Base-by-base conservation (phyloP, 2,113 vertebrate species). In the Pagrus major region DNA sequence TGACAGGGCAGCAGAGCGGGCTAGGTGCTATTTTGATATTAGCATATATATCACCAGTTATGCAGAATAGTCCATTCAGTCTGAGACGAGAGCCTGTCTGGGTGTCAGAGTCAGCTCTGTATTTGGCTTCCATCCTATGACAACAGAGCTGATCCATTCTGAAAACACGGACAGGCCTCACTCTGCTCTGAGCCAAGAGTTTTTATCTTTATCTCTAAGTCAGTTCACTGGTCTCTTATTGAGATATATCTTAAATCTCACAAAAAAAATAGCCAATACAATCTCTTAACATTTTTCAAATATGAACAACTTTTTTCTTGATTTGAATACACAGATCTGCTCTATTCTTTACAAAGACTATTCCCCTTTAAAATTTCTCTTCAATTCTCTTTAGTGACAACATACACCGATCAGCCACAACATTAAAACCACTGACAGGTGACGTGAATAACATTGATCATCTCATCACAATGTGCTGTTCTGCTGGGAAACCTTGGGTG, bases 41-140 rank as follows among this genome's bases (percentile, higher is more conserved):
- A 92, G 86, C 93, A 94, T 93, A 90, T 92, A 93, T 94, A 92
- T 94, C 89, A 90, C 78, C 80, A 70, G 88, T 88, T 90, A 88
- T 90, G 81, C 78, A 91, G 89, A 94, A 88, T 54, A 83, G 84
- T 47, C 44, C 54, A 20, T 58, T 79, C 76, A 66, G 70, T 58
- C 60, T 63, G 56, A 76, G 81, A 77, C 29, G 59, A 84, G 68
- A 64, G 71, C 29, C 72, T 76, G 59, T 81, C 81, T 67, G 54
- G 15, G 60, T 76, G 70, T 78, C 78, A 71, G 25, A 83, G 69
- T 52, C 64, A 39, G 72, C 68, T 71, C 76, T 68, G 52, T 71
- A 54, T 81, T 88, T 87, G 80, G 78, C 49, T 64, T 55, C 56
- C 44, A 78, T 83, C 78, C 47, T 16, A 70, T 3, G 31, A 39